Evolutionary conservation across 2,797 vertebrate species (phyloP), one percentile per base, ranked within the genome.

Genomic region (Hypotaenidia philippensis): DNA sequence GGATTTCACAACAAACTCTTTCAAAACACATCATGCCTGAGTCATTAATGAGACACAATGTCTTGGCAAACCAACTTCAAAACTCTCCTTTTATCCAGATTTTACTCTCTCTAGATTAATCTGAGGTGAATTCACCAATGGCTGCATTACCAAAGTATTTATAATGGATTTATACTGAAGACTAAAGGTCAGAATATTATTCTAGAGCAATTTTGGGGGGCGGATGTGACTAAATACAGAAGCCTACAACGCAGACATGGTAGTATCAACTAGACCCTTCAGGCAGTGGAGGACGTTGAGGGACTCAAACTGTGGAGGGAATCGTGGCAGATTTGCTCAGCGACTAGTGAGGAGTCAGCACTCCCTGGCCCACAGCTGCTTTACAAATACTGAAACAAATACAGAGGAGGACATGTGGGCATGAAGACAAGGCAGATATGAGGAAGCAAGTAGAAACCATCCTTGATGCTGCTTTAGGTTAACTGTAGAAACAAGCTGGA

Each of bases 1-100:
- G 61, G 53, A 71, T 78, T 92, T 88, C 59, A 34, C 61, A 81
- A 41, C n/a, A 75, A 65, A 41, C 31, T 40, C 36, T 93, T 93
- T 90, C 57, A 68, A 87, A 71, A 82, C 21, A 13, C 26, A 66
- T 61, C 10, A 7, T 55, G 59, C 41, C 55, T 25, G 9, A 87
- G 50, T 55, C 59, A 65, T 44, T 61, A 78, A 61, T 41, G 34
- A 88, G 83, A 27, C 9, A 55, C 9, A 29, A 2, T 6, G 11
- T 57, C 79, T 85, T 88, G 11, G 31, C 29, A 71, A 74, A 34
- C 9, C 20, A 40, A 61, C 6, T 50, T 85, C 29, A 3, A 29
- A 78, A 15, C 10, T 55, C 27, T 60, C 5, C 53, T 92, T 87
- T 74, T n/a, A 79, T 31, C 17, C 13, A 47, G 21, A 44, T 76